Evolutionary conservation across 2,888 invertebrate genomes (phyloP).

Genomic region (Cheilosia impressa): DNA sequence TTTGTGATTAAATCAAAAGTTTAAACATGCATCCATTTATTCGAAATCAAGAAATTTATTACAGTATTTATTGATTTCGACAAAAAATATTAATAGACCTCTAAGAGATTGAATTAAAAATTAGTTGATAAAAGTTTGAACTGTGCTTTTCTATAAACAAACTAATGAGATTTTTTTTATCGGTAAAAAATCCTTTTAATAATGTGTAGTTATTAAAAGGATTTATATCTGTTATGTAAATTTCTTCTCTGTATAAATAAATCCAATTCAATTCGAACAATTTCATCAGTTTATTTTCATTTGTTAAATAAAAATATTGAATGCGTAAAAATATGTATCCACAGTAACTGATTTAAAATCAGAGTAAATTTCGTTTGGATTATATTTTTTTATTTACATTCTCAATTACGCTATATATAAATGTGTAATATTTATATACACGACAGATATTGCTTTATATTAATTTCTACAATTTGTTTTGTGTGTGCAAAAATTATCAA

Average conservation of each 20-base stretch:
- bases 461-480: background rate
- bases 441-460: constrained; percentile 16
- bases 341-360: background rate
- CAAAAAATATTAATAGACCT: no score
- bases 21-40: no score
- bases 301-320: constrained; percentile 21
- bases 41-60: no score
- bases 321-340: background rate
- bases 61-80: no score
- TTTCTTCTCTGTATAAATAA: background rate
- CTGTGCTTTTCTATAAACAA: no score
- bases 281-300: constrained; percentile 1
- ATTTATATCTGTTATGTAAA: no score
- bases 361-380: constrained; percentile 17
- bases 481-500: background rate
- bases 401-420: constrained; percentile 48
- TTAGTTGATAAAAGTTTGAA: no score
- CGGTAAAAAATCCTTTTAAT: background rate
- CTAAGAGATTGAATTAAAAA: no score
- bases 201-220: no score
- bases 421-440: no score
- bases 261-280: background rate
- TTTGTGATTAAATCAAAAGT: no score
- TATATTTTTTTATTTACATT: constrained; percentile 30
- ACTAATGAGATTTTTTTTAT: no score